Evolutionary conservation across 2,888 invertebrate genomes (phyloP).

Genomic region (Thera britannica): DNA sequence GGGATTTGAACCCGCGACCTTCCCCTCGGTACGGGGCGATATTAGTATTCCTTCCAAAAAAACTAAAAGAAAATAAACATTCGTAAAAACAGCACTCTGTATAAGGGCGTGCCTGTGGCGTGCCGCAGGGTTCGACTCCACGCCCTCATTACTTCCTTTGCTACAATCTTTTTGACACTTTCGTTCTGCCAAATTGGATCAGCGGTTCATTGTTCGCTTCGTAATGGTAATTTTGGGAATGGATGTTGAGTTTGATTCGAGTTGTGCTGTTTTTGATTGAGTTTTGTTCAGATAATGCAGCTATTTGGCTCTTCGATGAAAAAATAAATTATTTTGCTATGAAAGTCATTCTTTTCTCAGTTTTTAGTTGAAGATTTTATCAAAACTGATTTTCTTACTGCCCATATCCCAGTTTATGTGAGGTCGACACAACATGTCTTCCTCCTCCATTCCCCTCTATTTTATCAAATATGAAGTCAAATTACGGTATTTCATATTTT

Average conservation of each 20-base stretch:
- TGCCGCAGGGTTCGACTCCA: slow-evolving; percentile 69
- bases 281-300: slow-evolving; percentile 35
- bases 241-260: slow-evolving; percentile 53
- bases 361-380: no score
- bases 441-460: no score
- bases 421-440: no score
- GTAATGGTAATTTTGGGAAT: slow-evolving; percentile 66
- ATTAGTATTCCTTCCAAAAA: not conserved
- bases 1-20: no score
- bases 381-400: no score
- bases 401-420: no score
- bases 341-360: not conserved
- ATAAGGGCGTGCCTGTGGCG: slow-evolving; percentile 68
- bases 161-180: slow-evolving; percentile 72
- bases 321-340: not conserved
- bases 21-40: no score
- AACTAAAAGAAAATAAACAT: not conserved
- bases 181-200: slow-evolving; percentile 76
- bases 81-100: slow-evolving; percentile 41
- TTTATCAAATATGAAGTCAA: no score
- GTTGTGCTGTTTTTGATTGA: slow-evolving; percentile 58
- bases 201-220: slow-evolving; percentile 64
- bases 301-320: not conserved
- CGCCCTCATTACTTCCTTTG: slow-evolving; percentile 71
- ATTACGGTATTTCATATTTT: no score